Conservation (phyloP, 1,140 invertebrate genomes). For the Zaprionus kolodkinae region DNA sequence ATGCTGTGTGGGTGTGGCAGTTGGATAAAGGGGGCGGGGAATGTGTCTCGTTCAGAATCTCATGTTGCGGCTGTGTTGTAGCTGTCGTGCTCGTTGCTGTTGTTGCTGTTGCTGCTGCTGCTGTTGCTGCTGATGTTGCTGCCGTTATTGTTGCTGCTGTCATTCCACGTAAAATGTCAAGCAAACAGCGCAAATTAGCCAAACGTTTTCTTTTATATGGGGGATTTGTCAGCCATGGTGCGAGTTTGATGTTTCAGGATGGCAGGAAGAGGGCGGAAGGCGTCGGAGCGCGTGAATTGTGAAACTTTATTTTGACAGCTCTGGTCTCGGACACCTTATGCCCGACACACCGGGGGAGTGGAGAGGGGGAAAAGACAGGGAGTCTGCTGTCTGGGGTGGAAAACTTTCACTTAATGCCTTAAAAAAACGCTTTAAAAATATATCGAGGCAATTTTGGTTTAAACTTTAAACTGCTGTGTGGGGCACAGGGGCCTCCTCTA, state of each 20-base stretch:
- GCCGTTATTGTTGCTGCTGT: constrained; percentile 37
- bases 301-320: constrained; percentile 81
- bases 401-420: constrained; percentile 39
- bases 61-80: constrained; percentile 63
- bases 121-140: background rate
- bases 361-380: background rate
- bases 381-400: constrained; percentile 9
- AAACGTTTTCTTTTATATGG: constrained; percentile 48
- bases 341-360: constrained; percentile 22
- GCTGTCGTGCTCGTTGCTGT: constrained; percentile 20
- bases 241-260: no score
- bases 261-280: no score
- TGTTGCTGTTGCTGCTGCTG: constrained; percentile 12
- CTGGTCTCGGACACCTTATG: constrained; percentile 68
- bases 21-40: background rate
- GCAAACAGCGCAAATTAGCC: constrained; percentile 76
- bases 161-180: constrained; percentile 71
- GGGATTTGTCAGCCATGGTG: constrained; percentile 3
- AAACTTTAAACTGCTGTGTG: background rate
- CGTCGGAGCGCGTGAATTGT: constrained; percentile 63
- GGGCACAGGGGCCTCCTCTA: constrained; percentile 3
- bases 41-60: constrained; percentile 37
- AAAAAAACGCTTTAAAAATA: constrained; percentile 39
- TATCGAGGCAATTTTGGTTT: constrained; percentile 4
- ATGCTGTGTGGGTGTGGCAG: background rate